Evolutionary conservation across 2,797 vertebrate genomes (phyloP), one percentile per base, ranked within the genome.

Genomic region (Otolemur crassicaudatus): DNA sequence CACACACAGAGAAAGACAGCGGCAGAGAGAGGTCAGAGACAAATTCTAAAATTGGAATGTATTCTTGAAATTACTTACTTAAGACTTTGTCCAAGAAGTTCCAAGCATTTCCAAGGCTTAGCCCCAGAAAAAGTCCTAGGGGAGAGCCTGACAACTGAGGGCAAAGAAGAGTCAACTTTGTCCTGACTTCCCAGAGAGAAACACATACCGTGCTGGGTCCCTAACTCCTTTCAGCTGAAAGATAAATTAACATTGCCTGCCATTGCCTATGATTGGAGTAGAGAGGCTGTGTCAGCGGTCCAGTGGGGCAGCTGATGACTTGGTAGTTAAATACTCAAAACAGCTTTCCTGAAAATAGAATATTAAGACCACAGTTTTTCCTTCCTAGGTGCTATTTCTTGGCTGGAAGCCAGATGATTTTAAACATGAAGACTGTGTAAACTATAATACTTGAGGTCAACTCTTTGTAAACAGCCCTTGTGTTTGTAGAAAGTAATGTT

Each of bases 311-410:
- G 63, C 37, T 92, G 85, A 83, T 77, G 56, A 70, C 11, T 84
- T 95, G 65, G 43, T 77, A 56, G 53, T 77, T 92, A 95, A 96
- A 83, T 76, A 85, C 46, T 91, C 63, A 84, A 83, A 95, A 95
- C 77, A 10, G 61, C 56, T 94, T 88, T 94, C 72, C 75, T 88
- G 34, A 87, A 95, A 94, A 80, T 91, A 40, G 10, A 83, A 90
- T 72, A 79, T 65, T 37, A 93, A 97, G 87, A 67, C 3, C 25
- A 60, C 2, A 4, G 13, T 22, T 81, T 67, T 69, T 73, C 29
- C 25, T 79, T 61, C 61, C 31, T 43, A 91, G 40, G 76, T 94
- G 53, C 65, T 31, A 65, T 20, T 76, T n/a, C 37, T 84, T 86
- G 88, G 49, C 81, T 60, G 69, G 90, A 94, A 25, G 67, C 23